Base-by-base conservation (phyloP, 2,888 invertebrate species). In the Eucera pruinosa region DNA sequence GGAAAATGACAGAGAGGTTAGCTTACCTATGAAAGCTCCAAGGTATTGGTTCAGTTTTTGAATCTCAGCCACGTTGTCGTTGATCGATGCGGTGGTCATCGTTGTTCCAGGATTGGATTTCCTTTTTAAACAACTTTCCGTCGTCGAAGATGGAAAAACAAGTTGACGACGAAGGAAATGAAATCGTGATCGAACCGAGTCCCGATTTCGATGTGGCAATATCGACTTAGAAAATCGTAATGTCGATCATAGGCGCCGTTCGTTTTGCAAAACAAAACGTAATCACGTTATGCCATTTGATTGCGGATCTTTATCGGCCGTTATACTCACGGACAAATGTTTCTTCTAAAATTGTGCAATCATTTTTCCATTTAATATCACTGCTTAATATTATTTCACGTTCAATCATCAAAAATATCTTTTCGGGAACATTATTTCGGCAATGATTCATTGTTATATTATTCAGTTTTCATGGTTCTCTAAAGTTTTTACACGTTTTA, bases 11-110 rank as follows among this genome's bases (percentile, higher is more conserved):
- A 9, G 23, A 15, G 45, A 45, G 76, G 75, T 75, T 73, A 50
- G 50, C 88, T 87, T 80, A 91, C 91, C 89, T 50, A 90, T 78
- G 41, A 90, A 75, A 27, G 90, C 88, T 20, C 86, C 89, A 55
- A 89, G 47, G 69, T 90, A 88, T 81, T 91, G 91, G 78, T 88
- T 89, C 65, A 87, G 83, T 82, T 82, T 88, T 30, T 64, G 50
- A 20, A 70, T 57, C 45, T 41, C 60, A 25, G 7, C 36, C n/a
- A 45, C 43, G 23, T 61, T 52, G 43, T 65, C 62, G 55, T 66
- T 62, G 50, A 48, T 45, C 47, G 71, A 62, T 43, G 58, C 68
- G 27, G 79, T 54, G 36, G 70, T 74, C 82, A 74, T 77, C 57
- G 48, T 47, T 27, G 30, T n/a, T 9, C 15, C 3, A n/a, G 36